Conservation (phyloP, 2,797 vertebrate genomes). For the Morus bassanus region DNA sequence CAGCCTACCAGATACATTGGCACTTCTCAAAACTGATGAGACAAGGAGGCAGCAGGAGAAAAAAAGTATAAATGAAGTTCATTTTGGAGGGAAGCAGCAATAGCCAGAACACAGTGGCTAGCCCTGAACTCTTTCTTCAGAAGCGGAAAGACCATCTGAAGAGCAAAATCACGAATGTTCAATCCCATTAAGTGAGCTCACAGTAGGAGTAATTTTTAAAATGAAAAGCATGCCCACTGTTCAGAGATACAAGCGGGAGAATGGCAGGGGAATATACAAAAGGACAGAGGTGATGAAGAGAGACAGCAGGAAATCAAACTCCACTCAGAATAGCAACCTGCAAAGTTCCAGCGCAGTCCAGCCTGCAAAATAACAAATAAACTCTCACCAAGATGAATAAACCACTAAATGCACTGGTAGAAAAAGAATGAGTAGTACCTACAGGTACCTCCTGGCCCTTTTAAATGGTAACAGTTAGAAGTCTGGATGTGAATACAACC, state of each 20-base stretch:
- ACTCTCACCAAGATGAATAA: slow-evolving; percentile 13
- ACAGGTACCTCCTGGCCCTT: background rate
- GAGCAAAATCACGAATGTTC: slow-evolving; percentile 29
- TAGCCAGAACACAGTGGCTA: slow-evolving; percentile 19
- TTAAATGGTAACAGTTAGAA: slow-evolving; percentile 14
- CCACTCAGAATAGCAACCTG: slow-evolving; percentile 16
- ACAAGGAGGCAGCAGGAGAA: background rate
- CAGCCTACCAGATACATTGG: background rate
- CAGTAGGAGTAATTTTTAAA: slow-evolving; percentile 55
- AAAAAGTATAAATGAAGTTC: background rate
- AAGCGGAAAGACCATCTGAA: slow-evolving; percentile 22
- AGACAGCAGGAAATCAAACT: slow-evolving; percentile 52
- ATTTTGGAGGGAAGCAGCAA: slow-evolving; percentile 18
- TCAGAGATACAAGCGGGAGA: slow-evolving; percentile 17
- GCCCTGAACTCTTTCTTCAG: slow-evolving; percentile 16
- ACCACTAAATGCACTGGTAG: background rate
- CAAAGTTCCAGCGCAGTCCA: background rate
- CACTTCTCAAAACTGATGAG: background rate
- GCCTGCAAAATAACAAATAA: slow-evolving; percentile 42
- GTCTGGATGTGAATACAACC: background rate
- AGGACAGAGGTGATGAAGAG: slow-evolving; percentile 26
- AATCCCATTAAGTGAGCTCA: slow-evolving; percentile 41
- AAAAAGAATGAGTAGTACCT: background rate
- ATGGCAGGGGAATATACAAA: background rate
- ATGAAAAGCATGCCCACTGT: slow-evolving; percentile 23